Base-by-base conservation (phyloP, 1,140 invertebrate genomes). In the Dreissena rostriformis region DNA sequence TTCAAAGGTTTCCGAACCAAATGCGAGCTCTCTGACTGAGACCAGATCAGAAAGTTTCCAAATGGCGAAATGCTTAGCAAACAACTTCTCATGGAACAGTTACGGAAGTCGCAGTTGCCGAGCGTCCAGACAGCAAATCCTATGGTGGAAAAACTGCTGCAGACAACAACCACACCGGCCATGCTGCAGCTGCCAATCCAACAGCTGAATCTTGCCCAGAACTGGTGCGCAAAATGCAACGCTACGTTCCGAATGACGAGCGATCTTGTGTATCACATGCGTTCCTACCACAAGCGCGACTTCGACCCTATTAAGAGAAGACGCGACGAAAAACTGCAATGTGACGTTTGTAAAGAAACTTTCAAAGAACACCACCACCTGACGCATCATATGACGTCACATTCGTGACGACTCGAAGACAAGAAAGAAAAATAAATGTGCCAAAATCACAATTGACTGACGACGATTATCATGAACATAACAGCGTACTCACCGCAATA, bases 161-260 rank as follows among this genome's bases (percentile, higher is more conserved):
- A 89, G 28, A 90, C 86, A 61, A 19, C 29, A n/a, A 76, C 88
- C 82, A 82, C 91, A 75, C 84, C 91, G 15, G 86, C 89, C 19
- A 90, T 91, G 82, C 85, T 91, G 52, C 87, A 92, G 12, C 95
- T 97, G 0, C 94, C 98, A 11, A 96, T 98, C 0, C 96, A 97
- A 0, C 95, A 98, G 0, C 94, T 97, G 67, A 96, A 96, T 4
- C 94, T 98, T 77, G 97, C 97, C 6, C 98, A 99, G 91, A 99
- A 99, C 93, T 97, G 99, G 86, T 99, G 98, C 92, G 98, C 98
- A 70, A 99, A 99, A 94, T 99, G 98, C 94, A 99, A 98, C 92
- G 96, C 99, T 66, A 97, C 97, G 66, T 99, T 99, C 91, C 95
- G 98, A 55, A 99, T 99, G 98, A 99, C 98, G 29, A 98, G 97